A percentile compares a stretch with the other conserved stretches of the same genome.
Evolutionary conservation across 2,113 vertebrate genomes (phyloP).

Genomic region (Gorsachius goisagi): DNA sequence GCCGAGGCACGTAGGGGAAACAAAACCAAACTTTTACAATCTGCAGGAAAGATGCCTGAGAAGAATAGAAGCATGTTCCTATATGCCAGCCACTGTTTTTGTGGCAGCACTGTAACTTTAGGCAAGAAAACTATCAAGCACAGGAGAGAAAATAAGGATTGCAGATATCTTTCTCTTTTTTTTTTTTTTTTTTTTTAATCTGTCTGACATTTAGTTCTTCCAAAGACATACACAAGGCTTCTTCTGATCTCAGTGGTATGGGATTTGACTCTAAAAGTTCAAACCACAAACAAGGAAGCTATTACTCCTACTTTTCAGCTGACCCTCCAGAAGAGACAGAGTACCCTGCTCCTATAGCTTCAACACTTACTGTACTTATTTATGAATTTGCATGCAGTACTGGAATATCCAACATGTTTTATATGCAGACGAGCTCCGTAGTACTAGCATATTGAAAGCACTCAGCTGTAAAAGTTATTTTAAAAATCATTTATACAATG

Average conservation of each 20-base stretch:
- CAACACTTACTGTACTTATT: background rate
- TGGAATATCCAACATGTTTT: background rate
- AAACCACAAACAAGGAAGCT: slow-evolving; percentile 8
- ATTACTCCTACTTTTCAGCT: background rate
- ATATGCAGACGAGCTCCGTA: background rate
- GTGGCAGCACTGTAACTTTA: background rate
- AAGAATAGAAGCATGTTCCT: background rate
- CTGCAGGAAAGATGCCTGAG: slow-evolving; percentile 47
- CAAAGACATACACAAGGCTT: background rate
- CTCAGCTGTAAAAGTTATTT: background rate
- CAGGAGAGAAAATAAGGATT: background rate
- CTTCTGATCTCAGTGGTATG: background rate
- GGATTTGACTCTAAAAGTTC: background rate
- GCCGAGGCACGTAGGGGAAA: slow-evolving; percentile 6
- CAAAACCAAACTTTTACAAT: slow-evolving; percentile 17
- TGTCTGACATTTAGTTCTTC: background rate
- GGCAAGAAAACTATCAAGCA: background rate
- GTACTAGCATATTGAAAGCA: background rate
- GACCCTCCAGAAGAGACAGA: background rate
- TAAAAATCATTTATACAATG: background rate
- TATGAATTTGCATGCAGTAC: background rate
- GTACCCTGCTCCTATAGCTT: background rate
- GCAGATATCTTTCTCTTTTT: no score
- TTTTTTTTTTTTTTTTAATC: background rate
- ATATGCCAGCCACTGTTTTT: background rate